Conservation (phyloP, 2,888 invertebrate genomes). For the Orthosia gracilis region DNA sequence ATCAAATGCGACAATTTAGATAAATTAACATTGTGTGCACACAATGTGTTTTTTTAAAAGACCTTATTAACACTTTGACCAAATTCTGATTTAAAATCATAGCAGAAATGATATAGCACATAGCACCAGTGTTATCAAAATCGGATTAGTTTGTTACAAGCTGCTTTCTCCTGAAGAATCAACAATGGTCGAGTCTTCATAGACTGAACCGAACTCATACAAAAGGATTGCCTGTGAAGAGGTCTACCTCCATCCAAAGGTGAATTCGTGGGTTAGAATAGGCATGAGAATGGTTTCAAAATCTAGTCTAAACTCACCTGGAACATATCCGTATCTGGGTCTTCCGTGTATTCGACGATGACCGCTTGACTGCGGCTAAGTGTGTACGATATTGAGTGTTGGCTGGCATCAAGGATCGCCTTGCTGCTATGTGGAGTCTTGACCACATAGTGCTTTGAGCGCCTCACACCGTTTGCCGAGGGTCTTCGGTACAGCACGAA, state of each 20-base stretch:
- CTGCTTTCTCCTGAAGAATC: not conserved
- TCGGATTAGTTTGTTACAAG: not conserved
- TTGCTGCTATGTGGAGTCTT: constrained; percentile 98
- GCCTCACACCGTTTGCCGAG: constrained; percentile 97
- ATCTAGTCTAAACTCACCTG: constrained; percentile 93
- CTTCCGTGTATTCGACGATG: constrained; percentile 99
- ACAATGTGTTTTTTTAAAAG: too few species aligned
- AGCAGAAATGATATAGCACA: not conserved
- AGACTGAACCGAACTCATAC: not conserved
- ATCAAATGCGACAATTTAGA: constrained; percentile 18
- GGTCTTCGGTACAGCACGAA: constrained; percentile 97
- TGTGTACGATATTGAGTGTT: constrained; percentile 99
- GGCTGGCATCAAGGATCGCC: constrained; percentile 98
- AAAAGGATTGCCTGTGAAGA: too few species aligned
- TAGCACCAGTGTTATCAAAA: not conserved
- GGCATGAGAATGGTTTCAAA: not conserved
- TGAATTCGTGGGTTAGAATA: not conserved
- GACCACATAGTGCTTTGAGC: constrained; percentile 98
- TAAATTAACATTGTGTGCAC: not conserved
- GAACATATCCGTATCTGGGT: constrained; percentile 99
- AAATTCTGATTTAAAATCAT: not conserved
- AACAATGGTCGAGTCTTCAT: not conserved
- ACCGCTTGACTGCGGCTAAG: constrained; percentile 99
- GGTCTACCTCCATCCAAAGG: not conserved
- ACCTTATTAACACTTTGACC: too few species aligned